Evolutionary conservation across 2,113 vertebrate species (phyloP).

Genomic region (Pangasianodon hypophthalmus): DNA sequence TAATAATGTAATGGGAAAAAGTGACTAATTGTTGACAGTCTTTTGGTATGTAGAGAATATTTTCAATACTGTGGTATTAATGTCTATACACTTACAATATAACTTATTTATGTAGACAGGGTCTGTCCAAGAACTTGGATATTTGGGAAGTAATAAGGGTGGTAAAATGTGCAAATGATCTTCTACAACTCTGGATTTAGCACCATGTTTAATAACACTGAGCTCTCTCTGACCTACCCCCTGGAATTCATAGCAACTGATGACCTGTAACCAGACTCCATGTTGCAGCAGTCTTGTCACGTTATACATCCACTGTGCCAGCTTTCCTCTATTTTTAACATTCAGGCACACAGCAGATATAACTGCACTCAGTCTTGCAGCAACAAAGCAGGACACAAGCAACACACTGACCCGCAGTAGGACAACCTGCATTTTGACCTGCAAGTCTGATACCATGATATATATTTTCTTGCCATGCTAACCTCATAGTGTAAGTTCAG

Average conservation of each 20-base stretch:
- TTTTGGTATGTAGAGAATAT: not conserved
- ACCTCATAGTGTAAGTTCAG: not conserved
- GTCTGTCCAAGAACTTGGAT: not conserved
- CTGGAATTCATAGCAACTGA: not conserved
- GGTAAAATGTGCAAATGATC: not conserved
- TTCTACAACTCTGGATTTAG: not conserved
- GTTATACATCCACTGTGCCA: conserved; percentile 5
- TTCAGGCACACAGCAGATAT: conserved; percentile 6
- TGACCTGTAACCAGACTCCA: conserved; percentile 52
- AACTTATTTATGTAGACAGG: not conserved
- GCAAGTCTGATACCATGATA: not conserved
- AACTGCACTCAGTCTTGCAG: conserved; percentile 13
- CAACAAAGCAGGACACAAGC: conserved; percentile 30
- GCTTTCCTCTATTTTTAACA: conserved; percentile 55
- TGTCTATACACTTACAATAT: not conserved
- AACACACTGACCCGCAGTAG: conserved; percentile 18
- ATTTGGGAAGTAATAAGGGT: not conserved
- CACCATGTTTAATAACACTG: not conserved
- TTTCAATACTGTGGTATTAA: not conserved
- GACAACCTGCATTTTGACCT: conserved; percentile 33
- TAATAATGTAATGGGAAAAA: not conserved
- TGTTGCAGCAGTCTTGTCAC: conserved; percentile 36
- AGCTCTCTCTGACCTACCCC: conserved; percentile 20
- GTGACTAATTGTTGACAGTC: not conserved
- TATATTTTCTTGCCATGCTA: not conserved